Evolutionary conservation across 2,797 vertebrate genomes (phyloP), one percentile per base, ranked within the genome.

Genomic region (Cephalopachus bancanus): DNA sequence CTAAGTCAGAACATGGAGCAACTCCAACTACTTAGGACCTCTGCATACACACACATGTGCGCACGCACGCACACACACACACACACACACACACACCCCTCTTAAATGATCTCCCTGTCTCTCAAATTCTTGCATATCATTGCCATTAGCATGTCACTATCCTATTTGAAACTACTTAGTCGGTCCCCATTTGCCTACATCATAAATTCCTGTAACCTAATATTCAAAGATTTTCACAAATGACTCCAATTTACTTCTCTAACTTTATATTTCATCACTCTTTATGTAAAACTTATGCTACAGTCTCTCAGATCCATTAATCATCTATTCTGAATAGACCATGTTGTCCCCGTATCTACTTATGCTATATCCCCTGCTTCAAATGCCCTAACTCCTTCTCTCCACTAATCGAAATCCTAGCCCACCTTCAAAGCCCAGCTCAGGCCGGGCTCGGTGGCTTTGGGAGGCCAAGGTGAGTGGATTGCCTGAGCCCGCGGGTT

Each of bases 321-420:
- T 91, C 71, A 90, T 44, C 44, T 79, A 72, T 94, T 85, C 64
- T 85, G 12, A 94, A 85, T 20, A 64, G n/a, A 33, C 59, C 72
- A 83, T 65, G 14, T 55, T 81, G n/a, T 81, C 67, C 19, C 44
- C 49, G 37, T 81, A 74, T 22, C 44, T 87, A 64, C 22, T 64
- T 65, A 53, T 55, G 5, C 30, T 67, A 89, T 19, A 55, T 30
- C 10, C 87, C n/a, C n/a, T 17, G 2, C 55, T 33, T 72, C 4
- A 81, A 74, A 83, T 24, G 10, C 26, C 44, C 10, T 49, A 72
- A 72, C n/a, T 79, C 49, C 55, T 71, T 44, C 37, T 86, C 72
- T 91, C 14, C 15, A 62, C 22, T 91, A 79, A 53, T 15, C 33
- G 74, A 79, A 80, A 65, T 86, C 51, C 14, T 86, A 60, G 30